Evolutionary conservation across 2,113 vertebrate species (phyloP).

Genomic region (Psephotus haematonotus): DNA sequence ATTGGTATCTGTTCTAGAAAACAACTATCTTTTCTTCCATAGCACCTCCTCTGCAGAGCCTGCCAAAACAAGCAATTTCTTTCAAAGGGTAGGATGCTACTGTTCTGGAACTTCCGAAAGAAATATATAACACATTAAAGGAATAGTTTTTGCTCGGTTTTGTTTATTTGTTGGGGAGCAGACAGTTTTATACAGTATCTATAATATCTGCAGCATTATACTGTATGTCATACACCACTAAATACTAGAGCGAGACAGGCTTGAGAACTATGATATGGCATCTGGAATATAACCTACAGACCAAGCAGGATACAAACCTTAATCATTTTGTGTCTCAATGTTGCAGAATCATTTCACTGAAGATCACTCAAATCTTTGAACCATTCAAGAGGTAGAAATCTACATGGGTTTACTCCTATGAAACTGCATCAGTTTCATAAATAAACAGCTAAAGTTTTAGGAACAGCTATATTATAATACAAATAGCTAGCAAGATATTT

Average conservation of each 20-base stretch:
- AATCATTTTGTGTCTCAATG: neutral
- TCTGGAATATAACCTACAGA: neutral
- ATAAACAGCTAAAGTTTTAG: neutral
- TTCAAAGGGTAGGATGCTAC: neutral
- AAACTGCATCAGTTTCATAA: neutral
- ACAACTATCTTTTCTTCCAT: neutral
- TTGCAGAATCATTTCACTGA: neutral
- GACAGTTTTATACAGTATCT: neutral
- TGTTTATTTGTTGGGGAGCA: rapidly evolving
- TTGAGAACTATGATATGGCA: neutral
- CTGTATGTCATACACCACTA: neutral
- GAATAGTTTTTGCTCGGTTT: neutral
- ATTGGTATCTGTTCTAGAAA: neutral
- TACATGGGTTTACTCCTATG: neutral
- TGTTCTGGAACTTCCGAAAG: neutral
- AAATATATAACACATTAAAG: neutral
- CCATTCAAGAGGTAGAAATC: neutral
- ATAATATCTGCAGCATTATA: neutral
- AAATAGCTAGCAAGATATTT: neutral
- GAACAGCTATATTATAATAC: neutral
- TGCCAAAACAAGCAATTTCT: neutral
- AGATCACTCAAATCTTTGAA: neutral
- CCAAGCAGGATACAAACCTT: neutral
- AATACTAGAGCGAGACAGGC: neutral
- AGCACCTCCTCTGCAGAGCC: neutral